Evolutionary conservation across 2,113 vertebrate species (phyloP), one percentile per base, ranked within the genome.

Genomic region (Engystomops pustulosus): DNA sequence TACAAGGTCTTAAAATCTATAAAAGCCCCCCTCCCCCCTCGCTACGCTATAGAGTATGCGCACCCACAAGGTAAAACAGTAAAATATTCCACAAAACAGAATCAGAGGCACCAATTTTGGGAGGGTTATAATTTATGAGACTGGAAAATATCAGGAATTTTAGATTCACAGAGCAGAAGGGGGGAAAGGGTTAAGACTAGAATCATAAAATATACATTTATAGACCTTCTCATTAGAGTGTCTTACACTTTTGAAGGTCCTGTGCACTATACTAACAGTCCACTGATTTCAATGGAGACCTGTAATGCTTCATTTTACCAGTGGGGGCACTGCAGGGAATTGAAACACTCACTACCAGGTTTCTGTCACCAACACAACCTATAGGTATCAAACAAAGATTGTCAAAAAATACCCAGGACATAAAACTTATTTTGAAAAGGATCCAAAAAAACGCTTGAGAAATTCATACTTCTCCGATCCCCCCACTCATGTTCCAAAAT

Each of bases 1-100:
- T 95, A 95, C 94, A 95, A 92, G 92, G 91, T 91, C 92, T 94
- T 94, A n/a, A n/a, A n/a, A n/a, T n/a, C n/a, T n/a, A 93, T 93
- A 95, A 94, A 94, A 94, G 91, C 92, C 92, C 93, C 94, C 15
- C 7, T 10, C 51, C n/a, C 38, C 5, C 38, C 93, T 90, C 55
- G 87, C 51, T 81, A 86, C n/a, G 41, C 20, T 58, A 78, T 93
- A 91, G 90, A 32, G 93, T 91, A 93, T 92, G 92, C 92, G 94
- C 90, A 87, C 90, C 88, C 91, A 91, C 92, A 90, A 90, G 91
- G 89, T 92, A 94, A 90, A 92, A 88, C 91, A 94, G 93, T 90
- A 92, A 91, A 91, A 90, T 38, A 34, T 90, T 92, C 92, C 89
- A 87, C 91, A 91, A 93, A 93, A 93, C 92, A 92, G 93, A 94